Evolutionary conservation across 2,113 vertebrate genomes (phyloP), one percentile per base, ranked within the genome.

Genomic region (Chrysochloris asiatica): DNA sequence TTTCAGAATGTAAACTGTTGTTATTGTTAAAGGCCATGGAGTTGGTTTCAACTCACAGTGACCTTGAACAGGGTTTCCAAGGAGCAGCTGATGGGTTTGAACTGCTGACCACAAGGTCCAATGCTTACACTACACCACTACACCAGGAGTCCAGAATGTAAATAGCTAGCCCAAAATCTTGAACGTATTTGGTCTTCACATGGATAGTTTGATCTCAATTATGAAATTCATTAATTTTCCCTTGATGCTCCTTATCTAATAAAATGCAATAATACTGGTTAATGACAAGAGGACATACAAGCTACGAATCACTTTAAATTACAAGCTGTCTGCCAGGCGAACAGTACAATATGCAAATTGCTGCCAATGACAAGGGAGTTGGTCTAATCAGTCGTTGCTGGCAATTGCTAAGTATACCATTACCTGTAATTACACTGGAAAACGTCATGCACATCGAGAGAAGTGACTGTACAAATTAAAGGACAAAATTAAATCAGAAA

Each of bases 311-410:
- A 95, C 83, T 95, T 90, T 65, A 75, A 94, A 80, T 73, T 82
- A 96, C 92, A 95, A 94, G 85, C 83, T 96, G 79, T 93, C 56
- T 92, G 14, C 36, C 83, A n/a, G n/a, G n/a, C n/a, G 79, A 97
- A 73, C 79, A 95, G 91, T 30, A 81, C 85, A 92, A 92, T 65
- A 91, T 1, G 8, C 83, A 94, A 96, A 96, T 93, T 93, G 92
- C 65, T 91, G 63, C 28, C 38, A 94, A 65, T 45, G 95, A 93
- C 0, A 73, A 89, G 33, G 54, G 30, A 71, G 5, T 28, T 61
- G 33, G 30, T 83, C 84, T 76, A 52, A 54, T n/a, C 65, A 88
- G 28, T 73, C 59, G 56, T 3, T 63, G 21, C 47, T 2, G 4
- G 59, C 80, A 65, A 67, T 0, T 21, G 56, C 43, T 63, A 43